Conservation (phyloP, 2,113 vertebrate genomes). For the Ranitomeya variabilis region DNA sequence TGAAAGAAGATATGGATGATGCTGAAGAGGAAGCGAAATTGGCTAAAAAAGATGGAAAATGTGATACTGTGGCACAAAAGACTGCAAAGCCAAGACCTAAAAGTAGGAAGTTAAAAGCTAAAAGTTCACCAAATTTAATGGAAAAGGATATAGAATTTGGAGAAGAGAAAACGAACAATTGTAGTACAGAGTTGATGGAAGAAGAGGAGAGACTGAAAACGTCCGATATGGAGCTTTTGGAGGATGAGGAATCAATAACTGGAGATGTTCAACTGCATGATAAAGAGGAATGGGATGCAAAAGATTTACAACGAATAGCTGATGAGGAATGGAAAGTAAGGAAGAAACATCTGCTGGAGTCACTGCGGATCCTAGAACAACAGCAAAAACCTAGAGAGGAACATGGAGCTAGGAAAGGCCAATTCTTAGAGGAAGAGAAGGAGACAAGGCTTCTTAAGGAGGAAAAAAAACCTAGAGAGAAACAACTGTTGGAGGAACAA, state of each 20-base stretch:
- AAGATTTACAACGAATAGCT: not conserved
- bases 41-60: not conserved
- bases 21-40: constrained; percentile 33
- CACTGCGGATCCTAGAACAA: not conserved
- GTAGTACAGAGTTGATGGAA: not conserved
- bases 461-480: not conserved
- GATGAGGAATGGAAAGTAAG: not conserved
- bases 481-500: not conserved
- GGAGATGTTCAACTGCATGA: not conserved
- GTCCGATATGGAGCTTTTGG: not conserved
- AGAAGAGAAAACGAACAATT: not conserved
- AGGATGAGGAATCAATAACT: not conserved
- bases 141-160: not conserved
- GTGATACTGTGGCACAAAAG: not conserved
- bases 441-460: not conserved
- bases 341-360: not conserved
- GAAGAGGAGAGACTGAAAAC: not conserved
- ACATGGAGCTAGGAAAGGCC: not conserved
- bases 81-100: not conserved
- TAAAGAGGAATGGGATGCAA: not conserved
- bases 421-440: not conserved
- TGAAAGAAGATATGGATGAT: constrained; percentile 57
- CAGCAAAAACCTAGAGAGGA: not conserved
- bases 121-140: not conserved
- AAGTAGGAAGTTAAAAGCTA: not conserved